These are phyloP conservation scores for Drosophila siamana DNA, from an alignment of 2,888 invertebrate species.

Conservation along the genomic window DNA sequence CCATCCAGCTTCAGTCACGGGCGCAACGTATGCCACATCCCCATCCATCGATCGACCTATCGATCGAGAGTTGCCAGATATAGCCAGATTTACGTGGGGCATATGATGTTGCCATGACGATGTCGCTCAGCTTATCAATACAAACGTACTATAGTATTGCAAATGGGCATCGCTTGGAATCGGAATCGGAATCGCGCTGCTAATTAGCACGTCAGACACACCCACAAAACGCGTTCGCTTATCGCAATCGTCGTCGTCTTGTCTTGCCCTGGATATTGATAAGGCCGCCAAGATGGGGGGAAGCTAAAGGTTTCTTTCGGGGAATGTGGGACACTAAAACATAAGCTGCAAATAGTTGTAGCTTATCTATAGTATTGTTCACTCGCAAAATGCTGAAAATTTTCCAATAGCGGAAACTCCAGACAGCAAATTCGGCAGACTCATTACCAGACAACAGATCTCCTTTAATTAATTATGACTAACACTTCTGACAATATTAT, in stretches of 20 bases:
- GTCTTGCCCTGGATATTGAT: constrained; percentile 45
- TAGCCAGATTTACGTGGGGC: constrained; percentile 9
- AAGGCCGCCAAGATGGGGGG: constrained; percentile 11
- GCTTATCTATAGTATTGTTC: constrained; percentile 12
- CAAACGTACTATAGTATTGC: neutral
- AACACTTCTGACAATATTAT: constrained; percentile 26
- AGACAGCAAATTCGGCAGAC: constrained; percentile 14
- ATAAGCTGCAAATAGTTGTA: constrained; percentile 1
- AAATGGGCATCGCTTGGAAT: neutral
- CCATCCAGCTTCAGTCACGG: constrained; percentile 39
- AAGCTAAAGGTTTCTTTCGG: neutral
- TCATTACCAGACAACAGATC: constrained; percentile 23
- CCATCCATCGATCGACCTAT: neutral
- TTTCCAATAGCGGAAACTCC: constrained; percentile 20
- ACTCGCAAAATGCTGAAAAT: neutral
- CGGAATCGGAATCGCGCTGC: no score
- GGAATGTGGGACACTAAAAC: constrained; percentile 7
- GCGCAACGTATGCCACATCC: constrained; percentile 12
- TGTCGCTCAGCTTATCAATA: constrained; percentile 35
- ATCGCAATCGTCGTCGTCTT: constrained; percentile 39
- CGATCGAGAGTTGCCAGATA: constrained; percentile 14
- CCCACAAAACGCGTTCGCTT: constrained; percentile 48
- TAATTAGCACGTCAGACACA: constrained; percentile 48
- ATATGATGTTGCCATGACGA: no score
- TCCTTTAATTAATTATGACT: constrained; percentile 34